Percentiles rank a stretch among this genome's conserved stretches.
Evolutionary conservation across 2,797 vertebrate species (phyloP).

Genomic region (Rhadinocentrus ornatus): DNA sequence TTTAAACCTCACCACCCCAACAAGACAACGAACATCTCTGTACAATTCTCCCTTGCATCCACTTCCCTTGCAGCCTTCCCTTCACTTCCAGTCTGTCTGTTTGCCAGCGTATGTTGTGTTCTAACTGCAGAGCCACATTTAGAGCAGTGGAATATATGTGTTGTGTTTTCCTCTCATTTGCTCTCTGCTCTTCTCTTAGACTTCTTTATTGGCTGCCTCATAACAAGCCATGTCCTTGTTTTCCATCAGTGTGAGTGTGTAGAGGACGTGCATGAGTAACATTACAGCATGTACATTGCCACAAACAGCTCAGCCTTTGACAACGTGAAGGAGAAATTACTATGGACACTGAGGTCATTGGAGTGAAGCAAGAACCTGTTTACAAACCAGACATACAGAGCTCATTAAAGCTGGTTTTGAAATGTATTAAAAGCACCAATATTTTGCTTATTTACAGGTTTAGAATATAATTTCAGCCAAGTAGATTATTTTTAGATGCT

Average conservation of each 20-base stretch:
- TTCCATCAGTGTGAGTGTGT: slow-evolving; percentile 49
- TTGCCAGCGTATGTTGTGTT: slow-evolving; percentile 58
- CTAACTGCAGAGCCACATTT: slow-evolving; percentile 71
- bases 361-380: neutral
- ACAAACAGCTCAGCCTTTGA: slow-evolving; percentile 26
- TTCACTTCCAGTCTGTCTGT: slow-evolving; percentile 45
- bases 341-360: neutral
- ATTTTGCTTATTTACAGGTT: neutral
- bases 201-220: slow-evolving; percentile 69
- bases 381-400: neutral
- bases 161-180: slow-evolving; percentile 73
- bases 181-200: slow-evolving; percentile 62
- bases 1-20: slow-evolving; percentile 38
- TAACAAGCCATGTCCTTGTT: slow-evolving; percentile 64
- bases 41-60: slow-evolving; percentile 45
- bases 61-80: slow-evolving; percentile 11
- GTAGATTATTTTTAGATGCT: neutral
- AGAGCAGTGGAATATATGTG: slow-evolving; percentile 80
- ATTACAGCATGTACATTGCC: neutral
- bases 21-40: slow-evolving; percentile 76
- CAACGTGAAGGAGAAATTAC: slow-evolving; percentile 17
- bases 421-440: neutral
- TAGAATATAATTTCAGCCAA: neutral
- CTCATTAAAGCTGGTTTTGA: neutral
- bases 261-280: slow-evolving; percentile 38